phyloP scores from a whole-genome alignment of 2,888 invertebrate species.

The Xestia ashworthii region DNA sequence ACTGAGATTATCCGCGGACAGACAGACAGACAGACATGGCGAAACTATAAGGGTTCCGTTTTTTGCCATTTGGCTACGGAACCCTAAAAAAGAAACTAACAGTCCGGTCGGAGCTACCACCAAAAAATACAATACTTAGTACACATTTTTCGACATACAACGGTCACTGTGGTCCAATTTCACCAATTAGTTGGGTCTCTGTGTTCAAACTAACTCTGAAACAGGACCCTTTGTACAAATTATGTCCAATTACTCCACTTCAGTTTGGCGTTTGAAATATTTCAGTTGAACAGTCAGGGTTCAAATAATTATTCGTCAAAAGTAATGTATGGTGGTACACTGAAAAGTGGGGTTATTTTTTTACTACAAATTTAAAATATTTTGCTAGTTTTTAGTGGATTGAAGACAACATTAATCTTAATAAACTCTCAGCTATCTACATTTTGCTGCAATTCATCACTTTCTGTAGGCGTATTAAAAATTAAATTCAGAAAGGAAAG shows the following conservation, averaged over 20 bases:
- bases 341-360: conserved; percentile 26
- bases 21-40: too few relatives aligned
- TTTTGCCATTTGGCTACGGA: too few relatives aligned
- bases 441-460: neutral
- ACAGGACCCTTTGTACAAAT: conserved; percentile 58
- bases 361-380: neutral
- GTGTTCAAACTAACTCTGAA: conserved; percentile 33
- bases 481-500: neutral
- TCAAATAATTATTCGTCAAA: conserved; percentile 22
- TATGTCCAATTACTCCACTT: conserved; percentile 58
- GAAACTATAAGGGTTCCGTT: too few relatives aligned
- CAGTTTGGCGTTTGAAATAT: conserved; percentile 46
- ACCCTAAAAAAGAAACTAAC: neutral
- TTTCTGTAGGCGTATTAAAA: conserved; percentile 1
- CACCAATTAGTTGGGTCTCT: conserved; percentile 42
- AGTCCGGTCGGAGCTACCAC: neutral
- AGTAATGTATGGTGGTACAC: conserved; percentile 20
- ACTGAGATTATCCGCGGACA: too few relatives aligned
- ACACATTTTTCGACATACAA: conserved; percentile 13
- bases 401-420: neutral
- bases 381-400: neutral
- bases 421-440: neutral
- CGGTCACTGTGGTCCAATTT: conserved; percentile 33
- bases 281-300: conserved; percentile 29
- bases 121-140: conserved; percentile 3